Evolutionary conservation across 92 coral and sea anemone genomes (phyloP), one percentile per base, ranked within the genome.

Genomic region (Siderastrea siderea): DNA sequence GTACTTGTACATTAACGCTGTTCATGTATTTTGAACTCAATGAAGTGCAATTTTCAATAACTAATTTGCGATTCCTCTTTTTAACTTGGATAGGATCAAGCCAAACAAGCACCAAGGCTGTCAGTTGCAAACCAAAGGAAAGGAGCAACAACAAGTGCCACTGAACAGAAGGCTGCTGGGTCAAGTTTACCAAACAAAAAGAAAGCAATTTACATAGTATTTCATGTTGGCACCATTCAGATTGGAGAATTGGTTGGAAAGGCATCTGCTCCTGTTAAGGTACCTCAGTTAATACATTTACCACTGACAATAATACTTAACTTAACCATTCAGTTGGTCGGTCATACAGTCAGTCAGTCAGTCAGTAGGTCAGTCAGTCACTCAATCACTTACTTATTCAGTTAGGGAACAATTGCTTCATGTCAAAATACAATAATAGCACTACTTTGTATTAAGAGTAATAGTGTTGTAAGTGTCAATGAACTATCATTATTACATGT

Each of bases 261-360:
- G 76, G 98, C 98, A 45, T 75, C 93, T 51, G 96, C 98, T 5
- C 98, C 98, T 51, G 95, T 95, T 9, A 95, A 95, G 87, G 98
- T 93, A 74, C 38, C 0, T 26, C 38, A 26, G 38, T 26, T 26
- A 26, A 26, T 26, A 26, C 13, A 47, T 4, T 4, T 8, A 45
- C 26, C 64, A 52, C 47, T 2, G 60, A 4, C 4, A 68, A 26
- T 26, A 26, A 26, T 26, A 26, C 38, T 26, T 11, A 43, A 3
- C 73, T 5, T 0, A 11, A 38, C 9, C 69, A 5, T 38, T 19
- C 46, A 66, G 43, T 66, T 7, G 8, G 71, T 15, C 10, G 0
- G 71, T 26, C 38, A 26, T 0, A 26, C 38, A 26, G 38, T 0
- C 38, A 26, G 0, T 26, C 38, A 26, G 0, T 26, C 38, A n/a